Evolutionary conservation across 2,888 invertebrate genomes (phyloP), one percentile per base, ranked within the genome.

Genomic region (Meiosimyza platycephala): DNA sequence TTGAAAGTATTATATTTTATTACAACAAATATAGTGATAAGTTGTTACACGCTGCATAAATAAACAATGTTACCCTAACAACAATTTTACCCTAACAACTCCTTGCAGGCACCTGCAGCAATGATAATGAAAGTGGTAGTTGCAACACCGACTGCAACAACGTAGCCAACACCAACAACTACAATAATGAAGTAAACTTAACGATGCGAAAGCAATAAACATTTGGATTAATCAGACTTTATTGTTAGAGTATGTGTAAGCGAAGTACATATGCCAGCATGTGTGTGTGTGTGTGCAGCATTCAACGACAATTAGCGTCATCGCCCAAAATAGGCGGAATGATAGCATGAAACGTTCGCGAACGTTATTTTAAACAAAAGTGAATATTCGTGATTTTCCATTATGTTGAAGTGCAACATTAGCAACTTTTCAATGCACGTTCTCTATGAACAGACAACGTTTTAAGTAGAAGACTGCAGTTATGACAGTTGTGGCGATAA

Each of bases 201-300:
- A 51, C 64, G 64, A 64, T 16, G 64, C 51, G 51, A 50, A 64
- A 51, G 64, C 64, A 64, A 64, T 64, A 50, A 64, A 64, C 64
- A 51, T 51, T 15, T 33, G 9, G 64, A 50, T 60, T 51, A 50
- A 64, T 64, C 64, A 64, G 64, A 15, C 16, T 50, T 63, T 51
- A 47, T 63, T 63, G 33, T 47, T 9, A 9, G 59, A 9, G 15
- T 22, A 22, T 60, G 64, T 51, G 50, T 18, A 5, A 9, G 28
- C 1, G 64, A 3, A 9, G 9, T 40, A 40, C 9, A 12, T 2
- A 6, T 33, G 18, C n/a, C 22, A 12, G 50, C n/a, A 16, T 47
- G 16, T 33, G 51, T 51, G 18, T 47, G 16, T 33, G 51, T 51
- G 18, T 50, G 51, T 51, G 51, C 51, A 28, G 3, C 22, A 48